Evolutionary conservation across 2,888 invertebrate species (phyloP).

Genomic region (Tipula unca): DNA sequence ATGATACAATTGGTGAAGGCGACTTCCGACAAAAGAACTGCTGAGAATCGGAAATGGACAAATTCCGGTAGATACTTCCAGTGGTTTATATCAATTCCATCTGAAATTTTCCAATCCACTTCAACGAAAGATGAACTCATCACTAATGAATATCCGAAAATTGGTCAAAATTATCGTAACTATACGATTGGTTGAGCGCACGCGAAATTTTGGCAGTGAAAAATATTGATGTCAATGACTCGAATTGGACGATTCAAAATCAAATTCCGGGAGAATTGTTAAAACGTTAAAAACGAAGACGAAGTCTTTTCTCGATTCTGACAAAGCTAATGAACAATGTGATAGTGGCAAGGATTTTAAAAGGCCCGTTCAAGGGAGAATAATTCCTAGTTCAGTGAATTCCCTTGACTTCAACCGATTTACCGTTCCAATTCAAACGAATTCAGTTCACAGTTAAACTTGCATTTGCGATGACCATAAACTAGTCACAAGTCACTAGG

Average conservation of each 20-base stretch:
- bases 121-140: too few relatives aligned
- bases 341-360: conserved; percentile 22
- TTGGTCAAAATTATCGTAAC: not conserved
- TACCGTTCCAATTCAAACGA: conserved; percentile 32
- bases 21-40: too few relatives aligned
- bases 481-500: conserved; percentile 19
- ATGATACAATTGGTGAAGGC: too few relatives aligned
- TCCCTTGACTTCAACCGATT: too few relatives aligned
- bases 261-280: not conserved
- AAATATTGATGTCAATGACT: not conserved
- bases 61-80: too few relatives aligned
- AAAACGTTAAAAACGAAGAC: not conserved
- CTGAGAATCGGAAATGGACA: too few relatives aligned
- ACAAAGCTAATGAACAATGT: too few relatives aligned
- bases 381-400: conserved; percentile 29
- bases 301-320: too few relatives aligned
- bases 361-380: conserved; percentile 21
- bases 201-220: not conserved
- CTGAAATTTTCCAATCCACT: too few relatives aligned
- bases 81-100: too few relatives aligned
- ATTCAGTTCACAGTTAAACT: conserved; percentile 31
- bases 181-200: not conserved
- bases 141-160: not conserved
- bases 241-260: not conserved
- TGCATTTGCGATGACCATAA: too few relatives aligned